These are phyloP conservation scores for Kryptopterus vitreolus DNA, from an alignment of 2,797 vertebrate species.

Conservation along the genomic window DNA sequence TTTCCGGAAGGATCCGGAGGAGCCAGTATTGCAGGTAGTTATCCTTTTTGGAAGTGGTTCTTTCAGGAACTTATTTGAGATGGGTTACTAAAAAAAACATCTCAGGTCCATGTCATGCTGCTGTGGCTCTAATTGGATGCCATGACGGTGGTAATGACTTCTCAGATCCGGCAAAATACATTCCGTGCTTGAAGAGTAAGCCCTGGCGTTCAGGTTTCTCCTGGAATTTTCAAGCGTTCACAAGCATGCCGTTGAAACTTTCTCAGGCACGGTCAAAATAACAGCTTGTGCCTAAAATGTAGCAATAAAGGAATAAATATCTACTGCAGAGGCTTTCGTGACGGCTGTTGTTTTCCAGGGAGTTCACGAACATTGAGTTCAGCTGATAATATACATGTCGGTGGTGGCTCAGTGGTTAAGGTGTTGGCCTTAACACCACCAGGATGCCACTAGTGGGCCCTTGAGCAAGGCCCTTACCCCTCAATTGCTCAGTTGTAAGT, in stretches of 20 bases:
- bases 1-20: background rate
- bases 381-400: background rate
- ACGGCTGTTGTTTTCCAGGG: background rate
- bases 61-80: background rate
- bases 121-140: conserved; percentile 35
- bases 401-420: too few species aligned
- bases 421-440: too few species aligned
- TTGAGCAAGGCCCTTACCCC: too few species aligned
- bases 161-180: conserved; percentile 29
- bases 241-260: background rate
- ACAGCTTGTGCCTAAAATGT: background rate
- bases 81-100: background rate
- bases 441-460: too few species aligned
- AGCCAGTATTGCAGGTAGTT: conserved; percentile 10
- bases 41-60: conserved; percentile 14
- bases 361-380: background rate
- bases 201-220: background rate
- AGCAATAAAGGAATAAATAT: conserved; percentile 8
- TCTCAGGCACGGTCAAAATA: conserved; percentile 22
- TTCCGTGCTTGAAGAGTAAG: conserved; percentile 36
- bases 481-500: too few species aligned
- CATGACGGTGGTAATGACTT: conserved; percentile 34
- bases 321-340: background rate
- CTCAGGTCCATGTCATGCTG: background rate
- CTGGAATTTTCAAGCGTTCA: background rate